A percentile compares a stretch with the other conserved stretches of the same genome.
These are phyloP conservation scores for Ranitomeya variabilis DNA, from an alignment of 2,113 vertebrate species.

Conservation along the genomic window DNA sequence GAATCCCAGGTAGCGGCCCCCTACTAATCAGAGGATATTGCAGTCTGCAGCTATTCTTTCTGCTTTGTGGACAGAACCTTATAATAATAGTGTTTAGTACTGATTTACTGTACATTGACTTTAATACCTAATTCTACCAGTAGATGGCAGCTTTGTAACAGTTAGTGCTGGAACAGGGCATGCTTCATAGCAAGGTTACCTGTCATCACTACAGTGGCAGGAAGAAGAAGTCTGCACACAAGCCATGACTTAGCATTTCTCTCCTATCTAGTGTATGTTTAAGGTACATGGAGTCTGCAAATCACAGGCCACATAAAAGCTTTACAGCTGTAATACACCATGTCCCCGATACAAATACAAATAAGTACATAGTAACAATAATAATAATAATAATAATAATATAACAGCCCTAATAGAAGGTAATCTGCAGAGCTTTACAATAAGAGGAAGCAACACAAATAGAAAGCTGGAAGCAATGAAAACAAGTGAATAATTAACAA, in stretches of 20 bases:
- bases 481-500: neutral
- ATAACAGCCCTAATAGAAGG: neutral
- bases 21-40: too few species aligned
- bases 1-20: too few species aligned
- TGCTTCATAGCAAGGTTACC: neutral
- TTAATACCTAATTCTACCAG: neutral
- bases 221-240: neutral
- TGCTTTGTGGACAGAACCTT: too few species aligned
- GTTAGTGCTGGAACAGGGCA: neutral
- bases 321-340: neutral
- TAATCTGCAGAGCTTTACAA: neutral
- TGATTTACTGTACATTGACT: neutral
- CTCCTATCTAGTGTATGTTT: neutral
- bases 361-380: neutral
- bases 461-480: neutral
- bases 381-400: neutral
- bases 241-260: neutral
- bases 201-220: conserved; percentile 2
- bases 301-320: neutral
- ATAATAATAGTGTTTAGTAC: too few species aligned
- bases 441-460: neutral
- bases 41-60: too few species aligned
- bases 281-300: neutral
- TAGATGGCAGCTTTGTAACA: neutral
- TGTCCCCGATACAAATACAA: neutral